A percentile compares a stretch with the other conserved stretches of the same genome.
phyloP scores from a whole-genome alignment of 2,797 vertebrate genomes.

The Scolopax bukidnonensis region DNA sequence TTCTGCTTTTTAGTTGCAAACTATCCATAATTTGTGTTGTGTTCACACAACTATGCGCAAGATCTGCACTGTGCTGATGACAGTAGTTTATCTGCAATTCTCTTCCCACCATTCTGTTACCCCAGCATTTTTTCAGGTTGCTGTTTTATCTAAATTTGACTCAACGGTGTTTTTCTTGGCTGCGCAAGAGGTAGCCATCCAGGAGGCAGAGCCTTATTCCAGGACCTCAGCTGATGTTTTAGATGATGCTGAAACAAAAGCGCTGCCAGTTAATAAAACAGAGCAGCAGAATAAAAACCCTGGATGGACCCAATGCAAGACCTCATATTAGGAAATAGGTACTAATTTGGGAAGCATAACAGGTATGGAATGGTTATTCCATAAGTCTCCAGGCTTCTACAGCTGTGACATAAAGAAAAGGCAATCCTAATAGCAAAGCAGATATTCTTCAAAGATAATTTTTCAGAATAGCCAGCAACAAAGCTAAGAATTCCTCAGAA shows the following conservation, averaged over 20 bases:
- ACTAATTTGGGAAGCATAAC: neutral
- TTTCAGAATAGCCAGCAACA: neutral
- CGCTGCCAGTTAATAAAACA: neutral
- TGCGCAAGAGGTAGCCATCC: neutral
- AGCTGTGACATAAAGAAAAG: neutral
- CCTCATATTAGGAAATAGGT: neutral
- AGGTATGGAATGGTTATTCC: neutral
- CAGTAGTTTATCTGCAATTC: conserved; percentile 5
- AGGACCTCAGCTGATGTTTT: neutral
- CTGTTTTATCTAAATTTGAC: conserved; percentile 45
- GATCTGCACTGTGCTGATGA: neutral
- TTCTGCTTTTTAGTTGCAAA: neutral
- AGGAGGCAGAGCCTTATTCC: neutral
- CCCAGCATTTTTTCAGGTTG: conserved; percentile 48
- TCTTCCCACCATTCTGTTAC: conserved; percentile 23
- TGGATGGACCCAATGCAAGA: neutral
- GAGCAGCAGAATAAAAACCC: neutral
- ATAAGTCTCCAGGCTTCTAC: neutral
- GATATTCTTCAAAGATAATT: neutral
- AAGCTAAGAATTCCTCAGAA: neutral
- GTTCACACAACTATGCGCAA: neutral
- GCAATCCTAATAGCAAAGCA: neutral
- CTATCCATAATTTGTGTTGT: neutral
- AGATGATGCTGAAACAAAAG: neutral
- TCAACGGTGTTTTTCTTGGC: neutral